phyloP scores from a whole-genome alignment of 2,888 invertebrate species.

The Bellardia bayeri region DNA sequence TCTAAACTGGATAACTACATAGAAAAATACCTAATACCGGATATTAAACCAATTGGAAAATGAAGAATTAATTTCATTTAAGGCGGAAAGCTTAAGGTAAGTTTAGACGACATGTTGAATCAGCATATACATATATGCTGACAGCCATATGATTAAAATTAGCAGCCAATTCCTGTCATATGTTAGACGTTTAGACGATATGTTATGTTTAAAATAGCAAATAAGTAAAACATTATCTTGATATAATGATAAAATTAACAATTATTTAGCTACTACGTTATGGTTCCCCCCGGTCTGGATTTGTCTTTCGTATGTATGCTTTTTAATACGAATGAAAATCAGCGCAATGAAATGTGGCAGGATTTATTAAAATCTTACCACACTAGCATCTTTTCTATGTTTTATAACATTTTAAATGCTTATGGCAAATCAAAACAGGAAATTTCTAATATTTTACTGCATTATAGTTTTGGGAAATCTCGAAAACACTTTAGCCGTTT shows the following conservation, averaged over 20 bases:
- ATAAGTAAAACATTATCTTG: no score
- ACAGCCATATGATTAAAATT: no score
- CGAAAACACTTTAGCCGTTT: slow-evolving; percentile 81
- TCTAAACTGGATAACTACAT: slow-evolving; percentile 74
- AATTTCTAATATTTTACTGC: slow-evolving; percentile 38
- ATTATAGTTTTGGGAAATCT: slow-evolving; percentile 79
- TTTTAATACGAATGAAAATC: slow-evolving; percentile 79
- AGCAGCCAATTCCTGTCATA: no score
- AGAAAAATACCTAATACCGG: slow-evolving; percentile 77
- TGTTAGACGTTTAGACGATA: no score
- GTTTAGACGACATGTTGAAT: no score
- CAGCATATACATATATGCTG: no score
- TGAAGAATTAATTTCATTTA: slow-evolving; percentile 74
- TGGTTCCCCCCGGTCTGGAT: slow-evolving; percentile 80
- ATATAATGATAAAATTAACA: no score
- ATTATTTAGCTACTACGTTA: slow-evolving; percentile 79
- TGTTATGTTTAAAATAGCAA: no score
- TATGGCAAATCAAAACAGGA: slow-evolving; percentile 37
- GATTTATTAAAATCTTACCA: slow-evolving; percentile 79
- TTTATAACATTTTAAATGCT: slow-evolving; percentile 77
- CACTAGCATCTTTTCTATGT: slow-evolving; percentile 75
- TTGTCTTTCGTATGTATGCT: slow-evolving; percentile 82
- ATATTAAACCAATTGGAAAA: slow-evolving; percentile 76
- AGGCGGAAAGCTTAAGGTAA: slow-evolving; percentile 76
- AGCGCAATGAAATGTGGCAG: slow-evolving; percentile 77